These are phyloP conservation scores for Pogonocichla stellata DNA, from an alignment of 2,113 vertebrate genomes.

Conservation along the genomic window DNA sequence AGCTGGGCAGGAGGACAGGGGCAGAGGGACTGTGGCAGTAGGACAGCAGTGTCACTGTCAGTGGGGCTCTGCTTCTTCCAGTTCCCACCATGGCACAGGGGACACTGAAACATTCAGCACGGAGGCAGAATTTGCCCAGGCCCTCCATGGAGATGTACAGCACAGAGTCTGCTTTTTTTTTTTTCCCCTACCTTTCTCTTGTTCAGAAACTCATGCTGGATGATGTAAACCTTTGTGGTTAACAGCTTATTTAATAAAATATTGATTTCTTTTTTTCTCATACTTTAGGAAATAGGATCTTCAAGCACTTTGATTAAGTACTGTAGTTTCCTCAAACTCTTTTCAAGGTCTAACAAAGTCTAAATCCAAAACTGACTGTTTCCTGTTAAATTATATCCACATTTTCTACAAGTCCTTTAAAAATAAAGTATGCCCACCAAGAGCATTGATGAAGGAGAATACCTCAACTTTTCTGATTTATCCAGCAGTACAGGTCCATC, in stretches of 20 bases:
- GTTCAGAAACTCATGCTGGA: neutral
- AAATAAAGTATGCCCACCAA: neutral
- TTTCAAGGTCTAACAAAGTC: conserved; percentile 17
- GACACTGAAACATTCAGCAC: fast-evolving
- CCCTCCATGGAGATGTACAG: neutral
- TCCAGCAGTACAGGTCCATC: neutral
- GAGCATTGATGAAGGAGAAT: neutral
- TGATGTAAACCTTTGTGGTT: conserved; percentile 25
- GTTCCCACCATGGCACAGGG: fast-evolving
- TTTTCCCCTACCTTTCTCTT: neutral
- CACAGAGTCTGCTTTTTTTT: neutral
- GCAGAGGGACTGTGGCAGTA: neutral
- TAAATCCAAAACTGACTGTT: conserved; percentile 16
- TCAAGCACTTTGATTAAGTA: conserved; percentile 10
- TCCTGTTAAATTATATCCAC: neutral
- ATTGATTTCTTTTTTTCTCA: neutral
- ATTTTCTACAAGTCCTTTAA: neutral
- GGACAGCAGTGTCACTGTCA: neutral
- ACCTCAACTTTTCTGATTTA: neutral
- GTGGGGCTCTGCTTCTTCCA: fast-evolving
- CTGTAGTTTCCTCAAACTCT: neutral
- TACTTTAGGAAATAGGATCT: conserved; percentile 13
- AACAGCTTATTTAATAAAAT: conserved; percentile 52
- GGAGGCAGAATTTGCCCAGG: neutral
- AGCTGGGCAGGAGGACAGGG: neutral